Evolutionary conservation across 2,888 invertebrate genomes (phyloP).

Genomic region (Oscheius sp.): DNA sequence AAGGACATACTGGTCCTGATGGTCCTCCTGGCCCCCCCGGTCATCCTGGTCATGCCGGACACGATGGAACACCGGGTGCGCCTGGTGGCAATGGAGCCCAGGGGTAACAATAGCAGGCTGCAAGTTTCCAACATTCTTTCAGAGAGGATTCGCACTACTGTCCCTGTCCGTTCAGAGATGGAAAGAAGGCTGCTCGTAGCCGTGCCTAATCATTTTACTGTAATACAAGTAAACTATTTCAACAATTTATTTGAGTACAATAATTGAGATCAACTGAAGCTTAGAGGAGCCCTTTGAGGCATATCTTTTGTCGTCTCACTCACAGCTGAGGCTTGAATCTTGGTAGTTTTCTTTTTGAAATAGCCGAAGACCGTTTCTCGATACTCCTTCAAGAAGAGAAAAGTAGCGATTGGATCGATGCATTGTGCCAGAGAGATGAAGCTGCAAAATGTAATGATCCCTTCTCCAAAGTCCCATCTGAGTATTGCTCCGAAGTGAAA

Average conservation of each 20-base stretch:
- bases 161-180: constrained; percentile 50
- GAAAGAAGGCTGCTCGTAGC: constrained; percentile 12
- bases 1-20: constrained; percentile 52
- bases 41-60: constrained; percentile 51
- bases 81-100: constrained; percentile 53
- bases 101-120: constrained; percentile 37
- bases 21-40: constrained; percentile 56
- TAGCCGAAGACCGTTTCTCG: not conserved
- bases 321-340: not conserved
- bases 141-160: constrained; percentile 56
- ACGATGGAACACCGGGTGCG: constrained; percentile 51
- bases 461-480: not conserved
- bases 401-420: not conserved
- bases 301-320: no score
- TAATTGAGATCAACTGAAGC: no score
- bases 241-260: no score
- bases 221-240: no score
- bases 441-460: not conserved
- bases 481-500: not conserved
- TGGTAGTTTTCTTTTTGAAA: not conserved
- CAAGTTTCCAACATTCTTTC: not conserved
- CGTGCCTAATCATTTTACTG: not conserved
- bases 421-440: not conserved
- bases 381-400: not conserved
- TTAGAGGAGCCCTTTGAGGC: no score